Conservation (phyloP, 1,140 invertebrate species). For the Neoseiulus cucumeris region DNA sequence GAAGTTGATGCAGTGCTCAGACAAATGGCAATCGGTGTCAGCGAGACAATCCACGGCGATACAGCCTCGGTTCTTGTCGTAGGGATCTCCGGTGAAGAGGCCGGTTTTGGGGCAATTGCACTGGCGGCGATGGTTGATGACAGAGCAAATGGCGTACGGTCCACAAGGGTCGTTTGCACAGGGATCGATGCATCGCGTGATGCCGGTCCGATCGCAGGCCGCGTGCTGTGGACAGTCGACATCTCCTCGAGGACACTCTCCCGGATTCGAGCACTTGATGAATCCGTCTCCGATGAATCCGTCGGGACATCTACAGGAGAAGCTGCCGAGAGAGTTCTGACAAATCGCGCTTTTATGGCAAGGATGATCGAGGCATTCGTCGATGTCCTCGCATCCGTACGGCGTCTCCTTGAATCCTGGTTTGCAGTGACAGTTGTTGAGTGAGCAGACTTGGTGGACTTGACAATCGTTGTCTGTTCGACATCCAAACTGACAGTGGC, state of each 20-base stretch:
- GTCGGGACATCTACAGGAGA: constrained; percentile 43
- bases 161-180: constrained; percentile 21
- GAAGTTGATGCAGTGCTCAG: constrained; percentile 21
- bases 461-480: constrained; percentile 56
- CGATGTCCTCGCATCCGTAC: constrained; percentile 41
- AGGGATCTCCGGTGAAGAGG: constrained; percentile 21
- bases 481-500: constrained; percentile 58
- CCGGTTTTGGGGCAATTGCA: constrained; percentile 20
- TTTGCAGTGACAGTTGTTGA: constrained; percentile 45
- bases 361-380: constrained; percentile 33
- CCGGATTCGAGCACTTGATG: constrained; percentile 19
- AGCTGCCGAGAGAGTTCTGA: constrained; percentile 55
- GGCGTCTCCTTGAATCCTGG: constrained; percentile 26
- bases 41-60: constrained; percentile 32
- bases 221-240: constrained; percentile 21
- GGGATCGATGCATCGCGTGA: constrained; percentile 28
- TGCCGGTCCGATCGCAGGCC: constrained; percentile 21
- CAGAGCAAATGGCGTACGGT: constrained; percentile 20
- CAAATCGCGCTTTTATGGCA: constrained; percentile 59
- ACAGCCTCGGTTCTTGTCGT: constrained; percentile 19
- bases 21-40: constrained; percentile 27
- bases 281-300: constrained; percentile 22
- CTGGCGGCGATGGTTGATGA: constrained; percentile 20
- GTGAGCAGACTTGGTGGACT: constrained; percentile 51
- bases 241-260: constrained; percentile 21